phyloP scores from a whole-genome alignment of 1,140 invertebrate species.

The Eriocheir sinensis region DNA sequence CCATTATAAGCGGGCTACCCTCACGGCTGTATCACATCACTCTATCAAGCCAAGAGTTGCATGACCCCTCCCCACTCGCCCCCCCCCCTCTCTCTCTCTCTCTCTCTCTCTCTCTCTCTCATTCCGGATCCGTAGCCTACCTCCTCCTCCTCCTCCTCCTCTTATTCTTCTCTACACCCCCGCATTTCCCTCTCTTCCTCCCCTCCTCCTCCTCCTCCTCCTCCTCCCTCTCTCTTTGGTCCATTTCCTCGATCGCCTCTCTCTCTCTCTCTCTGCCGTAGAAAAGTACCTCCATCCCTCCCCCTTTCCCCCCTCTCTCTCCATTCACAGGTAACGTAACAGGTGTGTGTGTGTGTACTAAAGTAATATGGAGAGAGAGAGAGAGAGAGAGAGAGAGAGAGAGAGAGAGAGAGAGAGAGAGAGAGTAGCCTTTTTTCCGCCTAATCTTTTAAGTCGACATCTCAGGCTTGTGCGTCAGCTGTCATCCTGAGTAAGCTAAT shows the following conservation, averaged over 20 bases:
- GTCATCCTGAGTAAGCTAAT: not conserved
- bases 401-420: not conserved
- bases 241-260: too few relatives aligned
- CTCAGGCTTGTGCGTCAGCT: not conserved
- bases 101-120: not conserved
- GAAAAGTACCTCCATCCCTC: too few relatives aligned
- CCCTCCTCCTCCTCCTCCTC: too few relatives aligned
- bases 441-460: not conserved
- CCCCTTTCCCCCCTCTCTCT: too few relatives aligned
- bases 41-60: not conserved
- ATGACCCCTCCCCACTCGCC: not conserved
- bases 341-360: not conserved
- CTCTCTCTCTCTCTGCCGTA: too few relatives aligned
- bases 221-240: too few relatives aligned
- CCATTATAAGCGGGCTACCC: not conserved
- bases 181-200: too few relatives aligned
- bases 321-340: too few relatives aligned
- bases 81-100: not conserved
- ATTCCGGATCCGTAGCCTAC: too few relatives aligned
- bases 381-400: conserved; percentile 21
- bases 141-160: too few relatives aligned
- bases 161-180: too few relatives aligned
- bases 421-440: not conserved
- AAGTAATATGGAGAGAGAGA: not conserved
- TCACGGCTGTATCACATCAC: conserved; percentile 8